These are phyloP conservation scores for Chrysocyon brachyurus DNA, from an alignment of 2,797 vertebrate species.

Conservation along the genomic window DNA sequence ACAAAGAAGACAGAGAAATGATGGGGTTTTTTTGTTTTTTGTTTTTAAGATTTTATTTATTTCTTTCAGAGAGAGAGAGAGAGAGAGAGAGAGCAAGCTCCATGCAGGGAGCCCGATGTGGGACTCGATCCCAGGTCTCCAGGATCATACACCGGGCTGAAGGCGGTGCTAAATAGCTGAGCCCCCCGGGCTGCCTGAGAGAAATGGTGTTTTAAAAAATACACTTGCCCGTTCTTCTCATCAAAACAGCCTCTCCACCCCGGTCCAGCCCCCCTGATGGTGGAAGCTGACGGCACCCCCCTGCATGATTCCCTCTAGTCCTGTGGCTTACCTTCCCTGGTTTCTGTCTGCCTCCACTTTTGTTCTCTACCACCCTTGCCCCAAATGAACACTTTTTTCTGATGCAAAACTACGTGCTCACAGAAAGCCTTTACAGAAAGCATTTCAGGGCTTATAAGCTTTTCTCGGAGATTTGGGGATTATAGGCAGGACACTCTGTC, in stretches of 20 bases:
- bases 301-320: rapidly evolving
- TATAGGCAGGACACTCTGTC: neutral
- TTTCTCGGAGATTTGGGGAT: neutral
- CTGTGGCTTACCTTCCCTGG: neutral
- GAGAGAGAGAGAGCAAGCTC: too few relatives aligned
- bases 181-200: too few relatives aligned
- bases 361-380: neutral
- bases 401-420: neutral
- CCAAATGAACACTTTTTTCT: neutral
- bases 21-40: neutral
- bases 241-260: neutral
- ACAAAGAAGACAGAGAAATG: neutral
- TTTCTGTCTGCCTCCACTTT: neutral
- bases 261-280: too few relatives aligned
- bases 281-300: neutral
- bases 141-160: too few relatives aligned
- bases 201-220: neutral
- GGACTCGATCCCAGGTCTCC: too few relatives aligned
- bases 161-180: too few relatives aligned
- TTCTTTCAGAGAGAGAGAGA: too few relatives aligned
- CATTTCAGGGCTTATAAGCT: neutral
- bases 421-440: neutral
- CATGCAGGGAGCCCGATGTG: too few relatives aligned
- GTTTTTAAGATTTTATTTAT: too few relatives aligned
- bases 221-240: neutral